phyloP scores from a whole-genome alignment of 2,888 invertebrate species.

The Anarsia innoxiella region DNA sequence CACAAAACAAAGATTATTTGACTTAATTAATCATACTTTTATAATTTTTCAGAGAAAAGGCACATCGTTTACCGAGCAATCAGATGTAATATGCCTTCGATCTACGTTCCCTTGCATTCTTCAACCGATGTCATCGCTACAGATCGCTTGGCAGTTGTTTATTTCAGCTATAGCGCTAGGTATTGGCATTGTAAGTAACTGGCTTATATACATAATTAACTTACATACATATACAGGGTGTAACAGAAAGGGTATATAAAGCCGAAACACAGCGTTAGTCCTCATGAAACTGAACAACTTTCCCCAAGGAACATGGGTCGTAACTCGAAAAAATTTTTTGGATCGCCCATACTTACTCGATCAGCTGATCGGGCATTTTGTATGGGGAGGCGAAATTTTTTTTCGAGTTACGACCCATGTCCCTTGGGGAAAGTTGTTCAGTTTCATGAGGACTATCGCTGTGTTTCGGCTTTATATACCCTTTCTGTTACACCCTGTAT shows the following conservation, averaged over 20 bases:
- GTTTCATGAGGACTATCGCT: too few species aligned
- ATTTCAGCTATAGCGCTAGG: constrained; percentile 36
- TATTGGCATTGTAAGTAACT: constrained; percentile 38
- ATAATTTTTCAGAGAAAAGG: constrained; percentile 35
- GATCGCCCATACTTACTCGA: too few species aligned
- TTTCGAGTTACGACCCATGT: too few species aligned
- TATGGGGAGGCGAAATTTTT: too few species aligned
- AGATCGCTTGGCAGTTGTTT: constrained; percentile 41
- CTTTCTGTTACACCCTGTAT: too few species aligned
- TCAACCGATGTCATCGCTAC: constrained; percentile 51
- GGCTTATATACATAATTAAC: too few species aligned
- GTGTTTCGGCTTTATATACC: too few species aligned
- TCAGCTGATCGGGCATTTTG: too few species aligned
- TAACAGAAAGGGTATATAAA: not conserved
- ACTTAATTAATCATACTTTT: not conserved
- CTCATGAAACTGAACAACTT: not conserved
- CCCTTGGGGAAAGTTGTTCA: too few species aligned
- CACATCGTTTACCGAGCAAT: constrained; percentile 42
- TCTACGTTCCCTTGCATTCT: constrained; percentile 58
- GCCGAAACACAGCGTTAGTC: not conserved
- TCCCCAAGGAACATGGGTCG: too few species aligned
- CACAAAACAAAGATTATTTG: not conserved
- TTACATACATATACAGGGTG: too few species aligned
- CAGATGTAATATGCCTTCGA: constrained; percentile 54
- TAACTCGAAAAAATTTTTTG: too few species aligned